Conservation (phyloP, 2,797 vertebrate genomes). For the Anguilla marmorata region DNA sequence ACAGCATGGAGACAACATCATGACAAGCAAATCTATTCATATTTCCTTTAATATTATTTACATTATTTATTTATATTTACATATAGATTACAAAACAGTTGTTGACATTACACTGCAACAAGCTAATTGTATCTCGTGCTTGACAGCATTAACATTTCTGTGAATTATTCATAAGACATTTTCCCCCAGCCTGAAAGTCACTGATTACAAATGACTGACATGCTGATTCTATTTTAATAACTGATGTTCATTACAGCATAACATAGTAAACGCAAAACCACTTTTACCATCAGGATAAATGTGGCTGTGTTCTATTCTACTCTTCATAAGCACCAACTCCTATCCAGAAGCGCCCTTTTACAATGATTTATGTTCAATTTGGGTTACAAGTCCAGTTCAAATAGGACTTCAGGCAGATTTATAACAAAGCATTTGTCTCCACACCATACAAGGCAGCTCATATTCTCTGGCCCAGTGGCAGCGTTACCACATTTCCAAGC, state of each 20-base stretch:
- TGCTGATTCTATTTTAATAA: constrained; percentile 17
- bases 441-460: neutral
- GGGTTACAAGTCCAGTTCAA: neutral
- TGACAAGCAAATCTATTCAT: neutral
- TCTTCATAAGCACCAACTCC: neutral
- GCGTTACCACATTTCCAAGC: neutral
- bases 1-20: neutral
- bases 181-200: neutral
- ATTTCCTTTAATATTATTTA: constrained; percentile 10
- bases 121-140: constrained; percentile 21
- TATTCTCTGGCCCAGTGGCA: neutral
- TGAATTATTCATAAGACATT: constrained; percentile 20
- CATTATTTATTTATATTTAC: constrained; percentile 16
- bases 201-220: constrained; percentile 23
- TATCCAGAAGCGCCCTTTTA: neutral
- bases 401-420: constrained; percentile 2
- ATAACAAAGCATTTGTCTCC: constrained; percentile 10
- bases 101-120: neutral
- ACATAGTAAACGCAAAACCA: neutral
- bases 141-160: neutral
- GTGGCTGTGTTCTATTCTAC: neutral
- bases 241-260: neutral
- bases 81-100: constrained; percentile 19
- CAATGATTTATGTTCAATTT: neutral
- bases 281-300: neutral